Evolutionary conservation across 2,888 invertebrate species (phyloP).

Genomic region (Mesorhabditis sp.): DNA sequence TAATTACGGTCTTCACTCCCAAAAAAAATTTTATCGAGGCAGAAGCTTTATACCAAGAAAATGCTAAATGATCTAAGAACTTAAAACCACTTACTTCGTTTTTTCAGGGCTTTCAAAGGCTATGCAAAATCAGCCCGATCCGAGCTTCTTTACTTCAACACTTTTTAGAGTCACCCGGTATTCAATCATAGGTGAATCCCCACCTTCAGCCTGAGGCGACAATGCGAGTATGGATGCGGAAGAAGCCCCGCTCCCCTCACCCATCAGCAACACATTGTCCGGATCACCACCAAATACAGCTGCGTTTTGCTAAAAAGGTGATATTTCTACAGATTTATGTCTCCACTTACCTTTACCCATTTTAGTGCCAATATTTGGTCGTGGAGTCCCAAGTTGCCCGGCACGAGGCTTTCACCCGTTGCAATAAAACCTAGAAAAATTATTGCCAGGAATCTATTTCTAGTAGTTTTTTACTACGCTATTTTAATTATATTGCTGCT

Average conservation of each 20-base stretch:
- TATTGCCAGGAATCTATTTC: conserved; percentile 1
- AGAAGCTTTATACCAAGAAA: no score
- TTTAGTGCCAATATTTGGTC: conserved; percentile 49
- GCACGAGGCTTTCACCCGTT: conserved; percentile 52
- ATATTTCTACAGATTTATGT: background rate
- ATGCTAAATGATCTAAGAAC: no score
- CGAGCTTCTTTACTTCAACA: no score
- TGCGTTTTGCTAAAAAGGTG: conserved; percentile 34
- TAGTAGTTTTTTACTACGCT: no score
- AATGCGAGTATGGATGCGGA: conserved; percentile 54
- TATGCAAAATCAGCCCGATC: no score
- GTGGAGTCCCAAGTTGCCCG: conserved; percentile 55
- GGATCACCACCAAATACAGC: conserved; percentile 56
- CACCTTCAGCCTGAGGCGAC: conserved; percentile 54
- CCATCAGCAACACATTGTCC: conserved; percentile 51
- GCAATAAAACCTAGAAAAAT: conserved; percentile 50
- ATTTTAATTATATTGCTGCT: no score
- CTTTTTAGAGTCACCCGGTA: no score
- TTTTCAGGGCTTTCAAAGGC: no score
- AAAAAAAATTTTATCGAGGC: no score
- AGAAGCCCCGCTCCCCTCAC: conserved; percentile 56
- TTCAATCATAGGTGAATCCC: background rate
- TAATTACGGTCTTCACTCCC: no score
- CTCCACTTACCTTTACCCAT: conserved; percentile 50
- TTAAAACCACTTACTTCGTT: no score